Conservation (phyloP, 1,140 invertebrate genomes). For the Heliothis subflexa region DNA sequence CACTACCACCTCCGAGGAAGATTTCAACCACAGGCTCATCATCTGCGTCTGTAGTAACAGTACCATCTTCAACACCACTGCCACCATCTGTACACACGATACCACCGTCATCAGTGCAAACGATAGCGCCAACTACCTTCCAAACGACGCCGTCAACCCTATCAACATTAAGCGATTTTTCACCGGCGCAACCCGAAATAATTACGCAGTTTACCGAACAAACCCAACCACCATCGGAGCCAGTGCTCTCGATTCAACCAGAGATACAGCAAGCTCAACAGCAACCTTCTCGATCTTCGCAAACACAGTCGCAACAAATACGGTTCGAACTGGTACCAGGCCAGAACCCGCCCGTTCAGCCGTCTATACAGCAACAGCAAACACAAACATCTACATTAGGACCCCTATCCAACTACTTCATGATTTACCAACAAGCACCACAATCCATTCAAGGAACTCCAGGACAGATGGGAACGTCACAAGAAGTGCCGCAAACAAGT, state of each 20-base stretch:
- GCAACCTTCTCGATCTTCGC: not conserved
- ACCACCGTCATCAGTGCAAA: conserved; percentile 20
- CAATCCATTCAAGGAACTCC: conserved; percentile 47
- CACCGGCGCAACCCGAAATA: conserved; percentile 1
- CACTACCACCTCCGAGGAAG: conserved; percentile 44
- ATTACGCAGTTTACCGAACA: conserved; percentile 10
- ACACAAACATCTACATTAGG: conserved; percentile 14
- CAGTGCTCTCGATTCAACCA: conserved; percentile 6
- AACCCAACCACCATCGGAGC: not conserved
- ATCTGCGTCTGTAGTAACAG: not conserved
- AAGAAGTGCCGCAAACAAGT: conserved; percentile 2
- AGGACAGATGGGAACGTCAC: not conserved
- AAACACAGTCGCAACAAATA: conserved; percentile 46
- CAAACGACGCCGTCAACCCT: not conserved
- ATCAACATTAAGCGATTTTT: not conserved
- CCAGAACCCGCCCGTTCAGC: not conserved
- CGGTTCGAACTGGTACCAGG: conserved; percentile 23
- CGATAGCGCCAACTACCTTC: not conserved
- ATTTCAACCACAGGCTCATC: conserved; percentile 25
- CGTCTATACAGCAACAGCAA: conserved; percentile 7
- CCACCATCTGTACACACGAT: conserved; percentile 40
- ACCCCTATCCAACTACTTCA: conserved; percentile 52
- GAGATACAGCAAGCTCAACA: not conserved
- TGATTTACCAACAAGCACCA: conserved; percentile 61
- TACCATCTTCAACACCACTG: conserved; percentile 39